Evolutionary conservation across 1,140 invertebrate species (phyloP).

Genomic region (Drosophila arawakana): DNA sequence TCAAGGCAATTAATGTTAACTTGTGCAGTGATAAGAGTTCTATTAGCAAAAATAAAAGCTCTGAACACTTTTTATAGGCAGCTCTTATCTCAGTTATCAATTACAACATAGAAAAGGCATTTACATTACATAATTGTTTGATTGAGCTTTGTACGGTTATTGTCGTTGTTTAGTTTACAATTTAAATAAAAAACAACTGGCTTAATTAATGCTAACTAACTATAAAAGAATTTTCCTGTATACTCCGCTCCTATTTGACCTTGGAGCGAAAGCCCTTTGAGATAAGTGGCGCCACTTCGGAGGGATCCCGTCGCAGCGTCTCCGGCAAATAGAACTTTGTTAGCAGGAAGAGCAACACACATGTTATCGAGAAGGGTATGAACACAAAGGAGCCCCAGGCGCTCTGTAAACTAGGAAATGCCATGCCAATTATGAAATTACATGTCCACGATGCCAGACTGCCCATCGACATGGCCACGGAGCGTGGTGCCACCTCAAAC

Average conservation of each 20-base stretch:
- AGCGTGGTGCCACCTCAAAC: conserved; percentile 93
- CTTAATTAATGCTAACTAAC: conserved; percentile 14
- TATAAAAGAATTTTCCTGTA: conserved; percentile 4
- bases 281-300: conserved; percentile 86
- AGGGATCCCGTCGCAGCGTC: conserved; percentile 88
- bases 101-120: conserved; percentile 34
- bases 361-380: conserved; percentile 88
- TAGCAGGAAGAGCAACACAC: conserved; percentile 87
- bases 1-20: conserved; percentile 59
- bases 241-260: conserved; percentile 50
- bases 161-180: conserved; percentile 32
- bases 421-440: conserved; percentile 95
- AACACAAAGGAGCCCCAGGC: conserved; percentile 89
- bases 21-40: conserved; percentile 61
- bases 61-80: conserved; percentile 30
- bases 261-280: conserved; percentile 85
- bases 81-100: conserved; percentile 34
- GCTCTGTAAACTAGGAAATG: conserved; percentile 89
- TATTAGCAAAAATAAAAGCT: background rate
- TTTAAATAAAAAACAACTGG: background rate
- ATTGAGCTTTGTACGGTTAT: conserved; percentile 43
- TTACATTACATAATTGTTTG: conserved; percentile 32
- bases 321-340: conserved; percentile 89
- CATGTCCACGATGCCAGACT: conserved; percentile 95
- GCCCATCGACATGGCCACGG: conserved; percentile 94